These are phyloP conservation scores for Heliothis peltigera DNA, from an alignment of 2,888 invertebrate species.

Conservation along the genomic window DNA sequence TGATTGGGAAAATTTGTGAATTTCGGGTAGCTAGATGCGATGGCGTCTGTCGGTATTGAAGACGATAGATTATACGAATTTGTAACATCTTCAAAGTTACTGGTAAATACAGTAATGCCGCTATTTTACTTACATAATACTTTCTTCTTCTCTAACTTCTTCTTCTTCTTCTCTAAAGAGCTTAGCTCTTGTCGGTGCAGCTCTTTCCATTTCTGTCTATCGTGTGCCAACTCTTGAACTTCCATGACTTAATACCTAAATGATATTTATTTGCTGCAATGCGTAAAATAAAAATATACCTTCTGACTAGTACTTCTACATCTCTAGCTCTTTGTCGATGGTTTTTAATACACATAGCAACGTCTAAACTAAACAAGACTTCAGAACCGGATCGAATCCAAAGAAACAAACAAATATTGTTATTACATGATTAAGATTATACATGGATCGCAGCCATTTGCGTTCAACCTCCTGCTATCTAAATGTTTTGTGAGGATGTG, in stretches of 20 bases:
- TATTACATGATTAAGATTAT: conserved; percentile 55
- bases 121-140: no score
- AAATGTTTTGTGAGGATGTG: conserved; percentile 35
- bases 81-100: no score
- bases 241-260: no score
- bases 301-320: conserved; percentile 1
- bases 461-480: conserved; percentile 51
- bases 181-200: no score
- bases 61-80: no score
- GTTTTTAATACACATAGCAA: conserved; percentile 5
- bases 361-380: conserved; percentile 15
- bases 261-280: neutral
- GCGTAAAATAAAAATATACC: neutral
- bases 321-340: conserved; percentile 1
- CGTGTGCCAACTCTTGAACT: no score
- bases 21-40: no score
- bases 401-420: conserved; percentile 52
- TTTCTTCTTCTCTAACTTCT: no score
- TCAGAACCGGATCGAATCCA: conserved; percentile 31
- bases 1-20: no score
- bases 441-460: conserved; percentile 36
- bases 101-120: neutral
- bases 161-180: no score
- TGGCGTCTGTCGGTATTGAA: no score
- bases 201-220: no score